Conservation (phyloP, 2,113 vertebrate species). For the Athene noctua region DNA sequence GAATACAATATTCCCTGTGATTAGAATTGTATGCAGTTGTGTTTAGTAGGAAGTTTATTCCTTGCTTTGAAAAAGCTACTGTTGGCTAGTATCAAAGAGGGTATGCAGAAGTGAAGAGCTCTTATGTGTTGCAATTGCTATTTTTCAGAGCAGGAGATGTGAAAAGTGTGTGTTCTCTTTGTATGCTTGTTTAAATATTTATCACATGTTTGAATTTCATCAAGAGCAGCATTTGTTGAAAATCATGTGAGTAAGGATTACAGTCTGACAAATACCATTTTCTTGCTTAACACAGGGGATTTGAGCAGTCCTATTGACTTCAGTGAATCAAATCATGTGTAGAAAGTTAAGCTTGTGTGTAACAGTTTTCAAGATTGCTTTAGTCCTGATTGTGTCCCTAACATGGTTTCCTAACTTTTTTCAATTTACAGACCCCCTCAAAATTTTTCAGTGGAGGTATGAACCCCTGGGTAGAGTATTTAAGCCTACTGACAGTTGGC, state of each 20-base stretch:
- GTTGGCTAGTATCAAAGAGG: not conserved
- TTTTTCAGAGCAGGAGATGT: not conserved
- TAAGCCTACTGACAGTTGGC: conserved; percentile 35
- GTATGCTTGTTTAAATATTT: conserved; percentile 18
- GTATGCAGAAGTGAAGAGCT: not conserved
- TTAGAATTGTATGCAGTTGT: not conserved
- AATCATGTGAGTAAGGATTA: not conserved
- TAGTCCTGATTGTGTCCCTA: not conserved
- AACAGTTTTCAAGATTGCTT: not conserved
- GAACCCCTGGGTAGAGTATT: conserved; percentile 24
- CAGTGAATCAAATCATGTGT: not conserved
- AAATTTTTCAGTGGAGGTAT: conserved; percentile 34
- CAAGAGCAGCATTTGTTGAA: not conserved
- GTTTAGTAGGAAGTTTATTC: not conserved
- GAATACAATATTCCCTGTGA: not conserved
- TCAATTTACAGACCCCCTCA: conserved; percentile 20
- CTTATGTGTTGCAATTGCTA: not conserved
- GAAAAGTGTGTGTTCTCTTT: not conserved
- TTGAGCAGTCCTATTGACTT: not conserved
- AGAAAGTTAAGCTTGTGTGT: not conserved
- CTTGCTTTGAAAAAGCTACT: not conserved
- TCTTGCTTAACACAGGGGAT: not conserved
- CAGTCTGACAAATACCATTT: not conserved
- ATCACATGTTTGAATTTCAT: not conserved
- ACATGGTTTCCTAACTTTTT: conserved; percentile 16